Base-by-base conservation (phyloP, 1,140 invertebrate genomes). In the Chrysopa pallens region DNA sequence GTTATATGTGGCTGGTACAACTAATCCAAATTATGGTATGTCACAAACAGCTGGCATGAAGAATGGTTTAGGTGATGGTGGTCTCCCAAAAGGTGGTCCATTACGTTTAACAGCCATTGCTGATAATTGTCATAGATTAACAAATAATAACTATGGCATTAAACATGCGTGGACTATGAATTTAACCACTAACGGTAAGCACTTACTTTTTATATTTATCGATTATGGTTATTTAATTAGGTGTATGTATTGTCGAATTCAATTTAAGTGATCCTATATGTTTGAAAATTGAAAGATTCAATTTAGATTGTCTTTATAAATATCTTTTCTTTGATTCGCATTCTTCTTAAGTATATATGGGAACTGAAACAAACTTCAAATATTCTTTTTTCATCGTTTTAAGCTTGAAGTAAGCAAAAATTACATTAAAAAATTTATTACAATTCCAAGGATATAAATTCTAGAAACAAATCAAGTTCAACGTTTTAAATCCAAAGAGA, bases 161-260 rank as follows among this genome's bases (percentile, higher is more conserved):
- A 56, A 49, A 31, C 67, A 65, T 0, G 62, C 63, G 42, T 64
- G 60, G 50, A 66, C 67, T 4, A 70, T 68, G 47, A 71, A 71
- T 55, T 64, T 72, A 55, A 67, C 70, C 33, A 69, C 64, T 48
- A 72, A 75, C n/a, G 74, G 73, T 69, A 48, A 57, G 58, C 49
- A 42, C 17, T 15, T 31, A 11, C 23, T 39, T 45, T 23, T 46
- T 35, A 36, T 13, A 36, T 33, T 38, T 45, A 29, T 37, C 29
- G 35, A 8, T 28, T 40, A 11, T 13, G 14, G 9, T 42, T 41
- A 42, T 28, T 23, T 37, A 23, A 11, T 13, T 29, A 41, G 12
- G 17, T n/a, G 37, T 23, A 33, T 36, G 13, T 38, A 38, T 38
- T 7, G 6, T 38, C 8, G n/a, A 7, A 38, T 38, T 7, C n/a